Percentiles rank a stretch among this genome's conserved stretches.
Conservation (phyloP, 1,140 invertebrate genomes). For the Caerostris extrusa region DNA sequence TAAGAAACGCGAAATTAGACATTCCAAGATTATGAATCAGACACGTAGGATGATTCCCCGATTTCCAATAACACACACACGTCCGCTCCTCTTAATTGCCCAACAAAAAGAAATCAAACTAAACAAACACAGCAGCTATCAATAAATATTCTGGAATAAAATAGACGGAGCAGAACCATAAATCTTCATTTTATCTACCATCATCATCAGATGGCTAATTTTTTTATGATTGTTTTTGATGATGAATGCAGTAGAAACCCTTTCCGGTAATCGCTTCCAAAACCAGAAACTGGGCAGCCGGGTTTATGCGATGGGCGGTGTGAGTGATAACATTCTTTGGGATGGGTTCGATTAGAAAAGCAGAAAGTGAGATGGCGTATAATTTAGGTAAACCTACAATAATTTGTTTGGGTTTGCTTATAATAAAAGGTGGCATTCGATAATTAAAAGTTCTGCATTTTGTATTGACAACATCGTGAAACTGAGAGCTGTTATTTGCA, state of each 20-base stretch:
- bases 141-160: not conserved
- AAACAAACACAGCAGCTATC: not conserved
- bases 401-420: not conserved
- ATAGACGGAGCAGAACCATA: not conserved
- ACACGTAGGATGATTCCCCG: not conserved
- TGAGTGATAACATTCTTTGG: constrained; percentile 18
- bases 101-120: not conserved
- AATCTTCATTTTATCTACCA: constrained; percentile 21
- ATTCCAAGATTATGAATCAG: not conserved
- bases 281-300: not conserved
- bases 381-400: not conserved
- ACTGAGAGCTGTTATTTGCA: too few species aligned
- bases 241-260: not conserved
- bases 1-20: not conserved
- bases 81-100: not conserved
- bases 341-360: not conserved
- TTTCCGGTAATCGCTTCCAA: not conserved
- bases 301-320: constrained; percentile 20
- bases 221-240: constrained; percentile 1
- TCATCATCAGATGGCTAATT: constrained; percentile 18
- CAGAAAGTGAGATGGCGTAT: not conserved
- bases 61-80: not conserved
- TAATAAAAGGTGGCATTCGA: not conserved
- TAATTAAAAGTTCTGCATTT: too few species aligned
- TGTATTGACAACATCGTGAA: too few species aligned